Evolutionary conservation across 2,888 invertebrate species (phyloP).

Genomic region (Adelognathus sp.): DNA sequence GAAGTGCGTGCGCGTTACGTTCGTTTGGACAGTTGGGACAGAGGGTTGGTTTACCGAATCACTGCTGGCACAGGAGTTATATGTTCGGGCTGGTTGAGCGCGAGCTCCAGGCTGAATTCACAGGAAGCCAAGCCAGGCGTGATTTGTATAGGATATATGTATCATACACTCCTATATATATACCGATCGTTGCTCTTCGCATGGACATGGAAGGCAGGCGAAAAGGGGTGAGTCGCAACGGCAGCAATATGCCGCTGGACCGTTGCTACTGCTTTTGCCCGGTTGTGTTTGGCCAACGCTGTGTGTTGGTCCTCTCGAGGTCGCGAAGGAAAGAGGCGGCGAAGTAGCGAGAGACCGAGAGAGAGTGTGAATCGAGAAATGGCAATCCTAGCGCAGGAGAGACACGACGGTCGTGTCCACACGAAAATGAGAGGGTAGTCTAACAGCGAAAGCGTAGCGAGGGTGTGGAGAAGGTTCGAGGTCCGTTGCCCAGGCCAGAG

Average conservation of each 20-base stretch:
- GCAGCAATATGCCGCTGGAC: constrained; percentile 20
- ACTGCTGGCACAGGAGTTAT: constrained; percentile 36
- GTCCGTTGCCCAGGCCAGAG: constrained; percentile 45
- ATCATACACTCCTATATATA: background rate
- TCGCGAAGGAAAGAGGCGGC: constrained; percentile 42
- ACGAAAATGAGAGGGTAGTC: constrained; percentile 66
- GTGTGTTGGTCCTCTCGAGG: constrained; percentile 6
- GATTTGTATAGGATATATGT: constrained; percentile 46
- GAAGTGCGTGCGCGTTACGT: constrained; percentile 54
- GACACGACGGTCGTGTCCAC: constrained; percentile 36
- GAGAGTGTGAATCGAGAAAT: constrained; percentile 8
- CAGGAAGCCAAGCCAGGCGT: constrained; percentile 53
- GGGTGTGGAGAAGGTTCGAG: constrained; percentile 41
- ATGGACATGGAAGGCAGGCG: background rate
- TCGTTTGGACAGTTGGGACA: constrained; percentile 53
- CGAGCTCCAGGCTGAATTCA: constrained; percentile 35
- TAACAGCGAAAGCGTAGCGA: background rate
- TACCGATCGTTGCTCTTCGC: background rate
- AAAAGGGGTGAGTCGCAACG: background rate
- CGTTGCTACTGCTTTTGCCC: background rate
- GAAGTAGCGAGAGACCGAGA: constrained; percentile 1
- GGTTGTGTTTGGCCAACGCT: background rate
- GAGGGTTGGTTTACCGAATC: constrained; percentile 50
- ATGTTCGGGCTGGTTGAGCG: constrained; percentile 9
- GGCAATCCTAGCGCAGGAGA: constrained; percentile 28